These are phyloP conservation scores for Hyperoodon ampullatus DNA, from an alignment of 2,113 vertebrate species.

Conservation along the genomic window DNA sequence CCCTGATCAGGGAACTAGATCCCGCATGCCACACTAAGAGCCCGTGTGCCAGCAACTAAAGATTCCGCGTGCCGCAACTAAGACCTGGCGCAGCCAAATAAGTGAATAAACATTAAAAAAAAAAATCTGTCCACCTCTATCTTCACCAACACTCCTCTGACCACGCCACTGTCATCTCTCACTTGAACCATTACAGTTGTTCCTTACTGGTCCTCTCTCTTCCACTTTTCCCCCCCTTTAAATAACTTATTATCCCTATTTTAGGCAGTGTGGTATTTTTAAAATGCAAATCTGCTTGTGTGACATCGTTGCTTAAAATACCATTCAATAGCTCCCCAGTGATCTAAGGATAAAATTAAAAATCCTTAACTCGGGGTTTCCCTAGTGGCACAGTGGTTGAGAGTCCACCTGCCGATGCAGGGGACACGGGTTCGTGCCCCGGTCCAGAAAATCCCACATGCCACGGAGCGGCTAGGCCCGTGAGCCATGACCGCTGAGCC, in stretches of 20 bases:
- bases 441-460: no score
- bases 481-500: no score
- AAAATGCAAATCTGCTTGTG: constrained; percentile 13
- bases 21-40: no score
- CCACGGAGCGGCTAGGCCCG: no score
- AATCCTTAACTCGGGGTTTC: background rate
- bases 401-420: no score
- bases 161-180: background rate
- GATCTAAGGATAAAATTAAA: background rate
- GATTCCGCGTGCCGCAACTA: no score
- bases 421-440: no score
- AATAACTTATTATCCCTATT: background rate
- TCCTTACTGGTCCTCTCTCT: background rate
- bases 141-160: background rate
- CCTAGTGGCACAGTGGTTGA: no score
- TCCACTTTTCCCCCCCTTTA: background rate
- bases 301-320: background rate
- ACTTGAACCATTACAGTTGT: background rate
- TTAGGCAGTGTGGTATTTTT: background rate
- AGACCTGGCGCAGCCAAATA: no score
- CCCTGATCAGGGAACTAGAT: no score
- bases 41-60: no score
- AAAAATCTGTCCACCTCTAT: background rate
- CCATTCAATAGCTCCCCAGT: background rate
- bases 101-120: no score